Evolutionary conservation across 2,888 invertebrate species (phyloP).

Genomic region (Lypha dubia): DNA sequence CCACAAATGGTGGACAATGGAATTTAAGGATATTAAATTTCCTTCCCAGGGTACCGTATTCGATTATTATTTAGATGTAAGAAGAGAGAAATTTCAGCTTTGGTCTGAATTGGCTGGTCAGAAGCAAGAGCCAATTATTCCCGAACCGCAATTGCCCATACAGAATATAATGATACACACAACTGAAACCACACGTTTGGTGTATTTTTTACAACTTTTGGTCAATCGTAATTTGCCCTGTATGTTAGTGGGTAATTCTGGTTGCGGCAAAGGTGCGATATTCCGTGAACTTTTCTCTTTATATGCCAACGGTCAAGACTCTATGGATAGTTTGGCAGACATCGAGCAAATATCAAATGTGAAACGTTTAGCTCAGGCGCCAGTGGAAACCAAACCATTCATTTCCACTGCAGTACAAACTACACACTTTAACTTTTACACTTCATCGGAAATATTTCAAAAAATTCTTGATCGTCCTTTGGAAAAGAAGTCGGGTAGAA

Average conservation of each 20-base stretch:
- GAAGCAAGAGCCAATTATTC: constrained; percentile 79
- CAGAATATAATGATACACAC: constrained; percentile 94
- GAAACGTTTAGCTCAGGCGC: constrained; percentile 76
- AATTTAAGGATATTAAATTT: constrained; percentile 96
- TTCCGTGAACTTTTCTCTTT: constrained; percentile 87
- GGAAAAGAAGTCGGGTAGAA: constrained; percentile 97
- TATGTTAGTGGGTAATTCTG: constrained; percentile 95
- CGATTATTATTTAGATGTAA: constrained; percentile 94
- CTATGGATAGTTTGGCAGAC: constrained; percentile 86
- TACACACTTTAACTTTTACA: constrained; percentile 92
- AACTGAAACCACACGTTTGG: constrained; percentile 92
- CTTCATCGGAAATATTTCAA: constrained; percentile 95
- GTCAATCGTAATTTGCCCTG: constrained; percentile 91
- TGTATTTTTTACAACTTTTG: constrained; percentile 94
- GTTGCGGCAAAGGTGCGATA: constrained; percentile 96
- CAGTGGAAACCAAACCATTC: constrained; percentile 79
- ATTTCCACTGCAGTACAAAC: constrained; percentile 78
- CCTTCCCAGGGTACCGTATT: constrained; percentile 93
- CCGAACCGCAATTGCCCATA: constrained; percentile 92
- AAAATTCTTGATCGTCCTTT: constrained; percentile 94
- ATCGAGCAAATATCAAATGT: constrained; percentile 84
- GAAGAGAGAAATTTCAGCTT: constrained; percentile 92
- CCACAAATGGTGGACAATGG: constrained; percentile 96
- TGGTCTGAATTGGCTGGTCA: constrained; percentile 91
- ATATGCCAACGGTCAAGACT: constrained; percentile 77